phyloP scores from a whole-genome alignment of 2,888 invertebrate species.

The Trachelus troglodyta region DNA sequence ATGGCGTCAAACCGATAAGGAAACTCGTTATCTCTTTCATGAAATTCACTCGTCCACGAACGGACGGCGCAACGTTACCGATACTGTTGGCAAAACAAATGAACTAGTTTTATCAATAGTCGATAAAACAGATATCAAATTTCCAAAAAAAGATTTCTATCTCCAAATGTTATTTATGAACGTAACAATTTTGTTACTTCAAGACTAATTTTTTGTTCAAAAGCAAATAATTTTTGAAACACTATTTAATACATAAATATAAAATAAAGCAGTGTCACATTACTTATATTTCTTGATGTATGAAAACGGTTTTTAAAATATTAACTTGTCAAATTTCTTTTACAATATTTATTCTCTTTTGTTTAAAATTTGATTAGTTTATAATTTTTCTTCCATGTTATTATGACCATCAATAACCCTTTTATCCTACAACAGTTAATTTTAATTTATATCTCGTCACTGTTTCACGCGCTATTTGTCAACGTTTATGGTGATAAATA shows the following conservation, averaged over 20 bases:
- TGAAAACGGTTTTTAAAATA: too few species aligned
- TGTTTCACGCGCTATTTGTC: background rate
- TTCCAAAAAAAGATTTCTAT: too few species aligned
- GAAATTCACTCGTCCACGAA: background rate
- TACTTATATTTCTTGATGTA: too few species aligned
- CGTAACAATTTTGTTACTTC: background rate
- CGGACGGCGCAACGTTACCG: background rate
- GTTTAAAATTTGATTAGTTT: too few species aligned
- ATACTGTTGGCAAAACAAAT: background rate
- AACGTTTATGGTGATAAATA: background rate
- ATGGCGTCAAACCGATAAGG: background rate
- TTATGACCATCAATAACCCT: too few species aligned
- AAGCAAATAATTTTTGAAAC: background rate
- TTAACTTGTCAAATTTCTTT: too few species aligned
- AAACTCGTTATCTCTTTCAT: slow-evolving; percentile 2
- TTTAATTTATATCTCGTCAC: background rate
- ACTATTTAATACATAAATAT: too few species aligned
- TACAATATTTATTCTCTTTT: too few species aligned
- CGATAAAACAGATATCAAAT: background rate
- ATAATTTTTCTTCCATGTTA: too few species aligned
- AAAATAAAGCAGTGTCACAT: too few species aligned
- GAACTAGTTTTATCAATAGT: background rate
- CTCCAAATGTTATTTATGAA: background rate
- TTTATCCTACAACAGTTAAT: background rate
- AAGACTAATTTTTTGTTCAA: background rate